phyloP scores from a whole-genome alignment of 64 coral and sea anemone species.

The Stichodactyla mertensii region DNA sequence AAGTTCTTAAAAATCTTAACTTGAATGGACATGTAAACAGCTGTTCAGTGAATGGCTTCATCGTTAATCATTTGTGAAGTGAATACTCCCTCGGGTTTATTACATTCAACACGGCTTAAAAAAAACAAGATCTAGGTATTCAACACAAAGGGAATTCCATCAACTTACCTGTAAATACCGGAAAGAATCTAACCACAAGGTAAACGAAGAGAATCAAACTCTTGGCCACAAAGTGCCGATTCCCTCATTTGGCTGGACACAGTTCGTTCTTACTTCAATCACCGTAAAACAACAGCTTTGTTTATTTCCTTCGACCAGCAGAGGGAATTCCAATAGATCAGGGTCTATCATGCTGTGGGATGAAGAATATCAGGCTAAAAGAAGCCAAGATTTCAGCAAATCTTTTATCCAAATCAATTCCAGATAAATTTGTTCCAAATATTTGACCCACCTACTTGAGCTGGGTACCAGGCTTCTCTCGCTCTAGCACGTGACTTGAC shows the following conservation, averaged over 20 bases:
- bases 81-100: not conserved
- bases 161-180: conserved; percentile 8
- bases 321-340: not conserved
- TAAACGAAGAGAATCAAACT: not conserved
- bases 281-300: not conserved
- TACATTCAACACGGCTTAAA: not conserved
- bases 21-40: not conserved
- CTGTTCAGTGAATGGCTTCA: not conserved
- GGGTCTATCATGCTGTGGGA: not conserved
- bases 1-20: not conserved
- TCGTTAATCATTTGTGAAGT: not conserved
- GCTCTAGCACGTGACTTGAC: not conserved
- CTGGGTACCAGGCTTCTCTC: not conserved
- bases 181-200: conserved; percentile 15
- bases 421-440: not conserved
- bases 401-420: not conserved
- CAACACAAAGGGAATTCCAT: not conserved
- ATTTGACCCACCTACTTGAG: conserved; percentile 19
- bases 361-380: not conserved
- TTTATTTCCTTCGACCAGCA: not conserved
- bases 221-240: not conserved
- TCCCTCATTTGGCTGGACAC: not conserved
- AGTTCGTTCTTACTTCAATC: not conserved
- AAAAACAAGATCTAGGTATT: not conserved
- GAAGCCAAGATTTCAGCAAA: not conserved